A percentile compares a stretch with the other conserved stretches of the same genome.
Conservation (phyloP, 2,888 invertebrate genomes). For the Sphaeridia pumilis region DNA sequence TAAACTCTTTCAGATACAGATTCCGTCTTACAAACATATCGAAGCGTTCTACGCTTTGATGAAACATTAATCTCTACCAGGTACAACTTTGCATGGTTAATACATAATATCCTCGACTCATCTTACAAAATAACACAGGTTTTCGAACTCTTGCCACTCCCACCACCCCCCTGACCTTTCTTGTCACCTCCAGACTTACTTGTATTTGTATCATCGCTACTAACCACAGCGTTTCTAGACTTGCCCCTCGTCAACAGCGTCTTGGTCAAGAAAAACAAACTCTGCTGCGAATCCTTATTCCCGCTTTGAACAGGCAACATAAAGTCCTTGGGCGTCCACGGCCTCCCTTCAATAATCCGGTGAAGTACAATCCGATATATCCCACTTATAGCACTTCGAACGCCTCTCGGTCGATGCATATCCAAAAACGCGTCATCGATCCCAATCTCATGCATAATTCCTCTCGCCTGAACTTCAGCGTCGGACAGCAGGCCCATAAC, state of each 20-base stretch:
- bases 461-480: conserved; percentile 45
- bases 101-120: too few relatives aligned
- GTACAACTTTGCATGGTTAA: too few relatives aligned
- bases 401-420: conserved; percentile 47
- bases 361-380: conserved; percentile 59
- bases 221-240: background rate
- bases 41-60: too few relatives aligned
- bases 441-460: conserved; percentile 48
- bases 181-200: background rate
- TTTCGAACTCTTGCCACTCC: background rate
- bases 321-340: conserved; percentile 19
- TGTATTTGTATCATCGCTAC: background rate
- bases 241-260: background rate
- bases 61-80: too few relatives aligned
- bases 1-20: too few relatives aligned
- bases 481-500: conserved; percentile 18
- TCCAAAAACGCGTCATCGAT: conserved; percentile 50
- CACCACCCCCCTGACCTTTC: background rate
- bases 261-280: background rate
- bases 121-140: background rate
- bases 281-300: conserved; percentile 4
- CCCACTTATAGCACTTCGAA: conserved; percentile 54
- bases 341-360: conserved; percentile 25
- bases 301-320: conserved; percentile 6
- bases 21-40: too few relatives aligned